Conservation (phyloP, 2,888 invertebrate genomes). For the Tenthredo livida region DNA sequence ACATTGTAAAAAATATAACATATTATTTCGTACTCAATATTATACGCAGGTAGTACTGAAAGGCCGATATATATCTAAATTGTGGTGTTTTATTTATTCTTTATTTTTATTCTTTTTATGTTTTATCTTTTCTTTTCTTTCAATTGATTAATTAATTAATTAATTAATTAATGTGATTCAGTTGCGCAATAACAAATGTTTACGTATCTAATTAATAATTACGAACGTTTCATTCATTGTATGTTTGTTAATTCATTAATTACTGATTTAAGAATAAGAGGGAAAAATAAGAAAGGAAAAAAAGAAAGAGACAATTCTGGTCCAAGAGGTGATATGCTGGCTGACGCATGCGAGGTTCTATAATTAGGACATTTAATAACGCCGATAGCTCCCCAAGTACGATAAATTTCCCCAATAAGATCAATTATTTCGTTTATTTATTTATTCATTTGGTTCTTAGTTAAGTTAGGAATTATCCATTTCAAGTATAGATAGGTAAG, state of each 20-base stretch:
- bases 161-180: slow-evolving; percentile 26
- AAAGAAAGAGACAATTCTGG: slow-evolving; percentile 61
- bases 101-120: slow-evolving; percentile 46
- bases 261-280: slow-evolving; percentile 53
- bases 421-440: not conserved
- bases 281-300: slow-evolving; percentile 47
- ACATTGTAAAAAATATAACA: slow-evolving; percentile 78
- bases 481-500: slow-evolving; percentile 29
- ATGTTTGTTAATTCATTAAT: slow-evolving; percentile 50
- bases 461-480: slow-evolving; percentile 29
- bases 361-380: slow-evolving; percentile 53
- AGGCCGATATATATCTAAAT: slow-evolving; percentile 77
- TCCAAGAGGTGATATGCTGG: slow-evolving; percentile 71
- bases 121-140: slow-evolving; percentile 19
- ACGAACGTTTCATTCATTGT: slow-evolving; percentile 47
- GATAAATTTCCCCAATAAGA: slow-evolving; percentile 21
- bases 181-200: slow-evolving; percentile 57
- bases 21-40: slow-evolving; percentile 76
- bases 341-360: slow-evolving; percentile 60
- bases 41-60: slow-evolving; percentile 77
- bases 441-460: slow-evolving; percentile 14
- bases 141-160: not conserved
- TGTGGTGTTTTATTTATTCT: slow-evolving; percentile 69
- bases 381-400: slow-evolving; percentile 56
- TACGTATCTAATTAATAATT: slow-evolving; percentile 60